phyloP scores from a whole-genome alignment of 2,797 vertebrate genomes.

The Myotis myotis region DNA sequence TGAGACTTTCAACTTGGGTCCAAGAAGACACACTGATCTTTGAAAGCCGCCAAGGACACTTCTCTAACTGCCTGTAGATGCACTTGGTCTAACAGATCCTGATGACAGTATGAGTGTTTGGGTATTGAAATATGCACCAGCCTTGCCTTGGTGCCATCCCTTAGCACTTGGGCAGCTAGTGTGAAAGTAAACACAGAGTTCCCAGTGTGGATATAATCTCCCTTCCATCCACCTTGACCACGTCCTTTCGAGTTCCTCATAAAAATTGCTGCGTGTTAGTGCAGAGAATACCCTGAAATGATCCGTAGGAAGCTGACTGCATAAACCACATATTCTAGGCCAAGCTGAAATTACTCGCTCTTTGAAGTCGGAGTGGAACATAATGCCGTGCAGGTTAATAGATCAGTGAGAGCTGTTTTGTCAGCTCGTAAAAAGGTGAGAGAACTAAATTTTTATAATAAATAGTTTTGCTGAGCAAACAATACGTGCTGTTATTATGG shows the following conservation, averaged over 20 bases:
- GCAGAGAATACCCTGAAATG: constrained; percentile 60
- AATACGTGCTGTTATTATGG: constrained; percentile 71
- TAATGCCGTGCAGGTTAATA: constrained; percentile 66
- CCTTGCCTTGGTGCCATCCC: neutral
- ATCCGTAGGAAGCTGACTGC: constrained; percentile 43
- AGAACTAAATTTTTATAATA: constrained; percentile 79
- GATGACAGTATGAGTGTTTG: neutral
- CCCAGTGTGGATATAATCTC: neutral
- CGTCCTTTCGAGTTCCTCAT: constrained; percentile 54
- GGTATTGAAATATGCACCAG: neutral
- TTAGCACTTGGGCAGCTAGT: neutral
- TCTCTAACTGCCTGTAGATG: neutral
- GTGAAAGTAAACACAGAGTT: constrained; percentile 1
- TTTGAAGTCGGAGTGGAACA: constrained; percentile 59
- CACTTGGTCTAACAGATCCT: neutral
- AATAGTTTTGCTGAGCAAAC: constrained; percentile 80
- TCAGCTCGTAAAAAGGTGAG: constrained; percentile 77
- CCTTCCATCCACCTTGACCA: neutral
- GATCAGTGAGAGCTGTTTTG: constrained; percentile 68
- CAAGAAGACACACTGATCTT: neutral
- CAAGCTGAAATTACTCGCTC: neutral
- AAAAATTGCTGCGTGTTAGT: constrained; percentile 45
- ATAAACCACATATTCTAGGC: constrained; percentile 44
- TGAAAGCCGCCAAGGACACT: neutral
- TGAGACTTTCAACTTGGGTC: constrained; percentile 16